Conservation (phyloP, 2,888 invertebrate genomes). For the Seira sanloemensis region DNA sequence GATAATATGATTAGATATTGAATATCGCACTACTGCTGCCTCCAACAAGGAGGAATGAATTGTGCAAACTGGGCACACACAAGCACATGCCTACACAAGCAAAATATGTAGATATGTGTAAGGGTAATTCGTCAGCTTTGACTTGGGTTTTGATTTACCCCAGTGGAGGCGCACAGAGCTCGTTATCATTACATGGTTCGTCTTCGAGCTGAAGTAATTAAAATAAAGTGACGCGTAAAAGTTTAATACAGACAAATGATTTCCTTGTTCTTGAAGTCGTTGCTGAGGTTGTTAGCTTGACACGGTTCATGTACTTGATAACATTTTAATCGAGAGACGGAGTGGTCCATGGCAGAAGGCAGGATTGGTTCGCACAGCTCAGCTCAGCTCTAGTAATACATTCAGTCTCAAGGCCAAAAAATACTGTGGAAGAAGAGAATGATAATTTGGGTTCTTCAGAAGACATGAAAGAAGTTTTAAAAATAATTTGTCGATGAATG, state of each 20-base stretch:
- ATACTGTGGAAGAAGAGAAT: neutral
- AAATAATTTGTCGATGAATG: too few relatives aligned
- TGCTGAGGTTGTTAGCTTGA: neutral
- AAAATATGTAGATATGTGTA: neutral
- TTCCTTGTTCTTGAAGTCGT: neutral
- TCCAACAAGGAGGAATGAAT: neutral
- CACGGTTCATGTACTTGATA: neutral
- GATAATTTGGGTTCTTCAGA: neutral
- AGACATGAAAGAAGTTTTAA: too few relatives aligned
- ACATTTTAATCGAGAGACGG: neutral
- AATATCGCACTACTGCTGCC: neutral
- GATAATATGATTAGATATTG: neutral
- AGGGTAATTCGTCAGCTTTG: neutral
- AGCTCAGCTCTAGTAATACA: neutral
- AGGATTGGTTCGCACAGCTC: neutral
- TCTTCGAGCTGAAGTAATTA: neutral
- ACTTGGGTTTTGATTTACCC: neutral
- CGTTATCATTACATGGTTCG: constrained; percentile 1
- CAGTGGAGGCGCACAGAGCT: neutral
- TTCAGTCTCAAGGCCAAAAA: neutral
- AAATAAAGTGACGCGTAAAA: neutral
- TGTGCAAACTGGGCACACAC: neutral
- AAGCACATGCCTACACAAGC: neutral
- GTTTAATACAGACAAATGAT: too few relatives aligned
- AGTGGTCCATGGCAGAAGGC: neutral